Evolutionary conservation across 2,113 vertebrate genomes (phyloP), one percentile per base, ranked within the genome.

Genomic region (Camarhynchus parvulus): DNA sequence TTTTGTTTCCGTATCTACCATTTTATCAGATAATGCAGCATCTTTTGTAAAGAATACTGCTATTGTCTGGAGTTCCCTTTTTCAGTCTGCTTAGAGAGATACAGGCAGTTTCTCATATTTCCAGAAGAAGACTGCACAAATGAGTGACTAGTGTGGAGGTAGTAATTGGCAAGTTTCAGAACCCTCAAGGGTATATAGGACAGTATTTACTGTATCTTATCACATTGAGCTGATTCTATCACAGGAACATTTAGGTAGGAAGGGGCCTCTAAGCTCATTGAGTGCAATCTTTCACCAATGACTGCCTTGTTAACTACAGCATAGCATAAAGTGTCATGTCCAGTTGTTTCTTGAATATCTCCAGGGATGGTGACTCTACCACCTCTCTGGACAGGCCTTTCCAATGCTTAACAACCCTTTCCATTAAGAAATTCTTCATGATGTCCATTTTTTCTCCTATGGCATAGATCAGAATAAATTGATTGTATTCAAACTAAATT

Each of bases 1-100:
- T 0, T 24, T 55, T 74, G 31, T 20, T 1, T 35, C 7, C 2
- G 0, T 28, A 64, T 33, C 20, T 55, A 46, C 15, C 4, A 5
- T 73, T 93, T 84, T 44, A 82, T 33, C 20, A 13, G 24, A 75
- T 59, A 66, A 78, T 11, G 10, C 22, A 81, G 27, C 24, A 30
- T 22, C 4, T 69, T 63, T 49, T 12, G 21, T 66, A 35, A 66
- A 83, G 41, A 86, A 58, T 21, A 53, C 4, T 62, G 41, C 17
- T 33, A 14, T 41, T 17, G 25, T 53, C 44, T 70, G 56, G 22
- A 68, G 47, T 59, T 74, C 5, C 7, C 17, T 46, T 92, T 69
- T 83, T 68, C 35, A 66, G 17, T 22, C 82, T 91, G 15, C 23
- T 63, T 87, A 44, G 62, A 56, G 70, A 81, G 13, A 35, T 80